Evolutionary conservation across 2,113 vertebrate species (phyloP).

Genomic region (Pygoscelis antarcticus): DNA sequence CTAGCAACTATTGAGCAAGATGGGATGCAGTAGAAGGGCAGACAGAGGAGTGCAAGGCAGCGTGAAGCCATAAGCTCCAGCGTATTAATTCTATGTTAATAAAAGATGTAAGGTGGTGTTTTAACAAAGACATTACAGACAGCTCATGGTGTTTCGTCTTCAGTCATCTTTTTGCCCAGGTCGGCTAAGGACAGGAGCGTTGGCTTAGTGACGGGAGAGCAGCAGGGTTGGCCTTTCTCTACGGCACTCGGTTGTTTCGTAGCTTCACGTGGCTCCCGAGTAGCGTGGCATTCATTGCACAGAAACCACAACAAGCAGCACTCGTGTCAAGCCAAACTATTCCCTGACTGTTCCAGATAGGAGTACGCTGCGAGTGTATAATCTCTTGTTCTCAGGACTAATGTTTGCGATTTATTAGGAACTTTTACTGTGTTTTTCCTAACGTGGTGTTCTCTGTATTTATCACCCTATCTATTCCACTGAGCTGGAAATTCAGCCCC

Average conservation of each 20-base stretch:
- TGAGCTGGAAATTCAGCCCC: background rate
- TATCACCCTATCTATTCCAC: fast-evolving
- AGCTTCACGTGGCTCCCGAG: background rate
- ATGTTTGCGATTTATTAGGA: background rate
- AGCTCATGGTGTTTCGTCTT: background rate
- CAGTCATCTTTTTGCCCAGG: background rate
- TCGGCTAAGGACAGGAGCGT: background rate
- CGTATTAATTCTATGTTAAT: background rate
- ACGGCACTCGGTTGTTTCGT: fast-evolving
- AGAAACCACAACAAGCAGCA: background rate
- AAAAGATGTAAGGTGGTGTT: background rate
- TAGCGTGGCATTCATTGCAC: background rate
- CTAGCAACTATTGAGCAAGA: background rate
- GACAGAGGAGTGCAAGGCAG: background rate
- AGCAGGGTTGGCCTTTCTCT: background rate
- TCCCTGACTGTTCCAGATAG: background rate
- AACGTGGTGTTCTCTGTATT: background rate
- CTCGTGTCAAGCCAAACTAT: background rate
- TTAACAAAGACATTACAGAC: background rate
- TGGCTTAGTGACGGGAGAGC: background rate
- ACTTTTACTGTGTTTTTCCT: background rate
- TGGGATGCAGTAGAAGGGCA: background rate
- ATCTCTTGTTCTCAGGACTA: background rate
- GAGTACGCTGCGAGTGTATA: fast-evolving
- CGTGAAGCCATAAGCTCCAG: background rate